Conservation (phyloP, 2,888 invertebrate species). For the Escarpia spicata region DNA sequence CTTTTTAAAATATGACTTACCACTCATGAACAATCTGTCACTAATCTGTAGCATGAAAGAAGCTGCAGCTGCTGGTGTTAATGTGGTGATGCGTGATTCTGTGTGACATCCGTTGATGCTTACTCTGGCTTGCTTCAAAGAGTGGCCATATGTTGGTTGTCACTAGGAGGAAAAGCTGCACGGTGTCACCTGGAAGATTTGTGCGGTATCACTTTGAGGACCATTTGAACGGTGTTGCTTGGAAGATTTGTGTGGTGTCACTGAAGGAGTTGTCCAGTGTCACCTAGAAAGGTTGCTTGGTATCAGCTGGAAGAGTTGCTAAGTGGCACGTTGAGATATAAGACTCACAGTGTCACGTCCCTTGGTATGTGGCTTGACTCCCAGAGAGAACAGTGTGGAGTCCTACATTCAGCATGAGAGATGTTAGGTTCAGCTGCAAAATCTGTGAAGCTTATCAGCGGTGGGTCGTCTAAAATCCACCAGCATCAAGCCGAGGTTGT, state of each 20-base stretch:
- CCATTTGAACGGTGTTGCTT: not conserved
- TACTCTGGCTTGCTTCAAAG: not conserved
- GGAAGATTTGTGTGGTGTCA: too few relatives aligned
- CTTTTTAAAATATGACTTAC: not conserved
- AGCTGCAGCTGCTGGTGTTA: not conserved
- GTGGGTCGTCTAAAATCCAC: not conserved
- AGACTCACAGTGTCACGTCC: too few relatives aligned
- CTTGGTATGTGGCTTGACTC: too few relatives aligned
- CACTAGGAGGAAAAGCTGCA: not conserved
- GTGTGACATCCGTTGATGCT: not conserved
- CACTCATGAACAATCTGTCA: not conserved
- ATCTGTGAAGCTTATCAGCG: too few relatives aligned
- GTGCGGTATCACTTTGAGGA: not conserved
- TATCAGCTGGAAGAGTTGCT: not conserved
- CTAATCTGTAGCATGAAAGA: not conserved
- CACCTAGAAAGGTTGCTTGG: not conserved
- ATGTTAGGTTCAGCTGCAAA: too few relatives aligned
- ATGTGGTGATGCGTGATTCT: not conserved
- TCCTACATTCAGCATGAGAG: too few relatives aligned
- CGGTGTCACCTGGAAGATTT: not conserved
- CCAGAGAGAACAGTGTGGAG: too few relatives aligned
- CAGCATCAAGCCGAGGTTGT: not conserved
- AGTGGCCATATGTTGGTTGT: not conserved
- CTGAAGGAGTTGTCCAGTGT: too few relatives aligned
- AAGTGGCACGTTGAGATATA: not conserved